Conservation (phyloP, 2,888 invertebrate genomes). For the Meteorus colon region DNA sequence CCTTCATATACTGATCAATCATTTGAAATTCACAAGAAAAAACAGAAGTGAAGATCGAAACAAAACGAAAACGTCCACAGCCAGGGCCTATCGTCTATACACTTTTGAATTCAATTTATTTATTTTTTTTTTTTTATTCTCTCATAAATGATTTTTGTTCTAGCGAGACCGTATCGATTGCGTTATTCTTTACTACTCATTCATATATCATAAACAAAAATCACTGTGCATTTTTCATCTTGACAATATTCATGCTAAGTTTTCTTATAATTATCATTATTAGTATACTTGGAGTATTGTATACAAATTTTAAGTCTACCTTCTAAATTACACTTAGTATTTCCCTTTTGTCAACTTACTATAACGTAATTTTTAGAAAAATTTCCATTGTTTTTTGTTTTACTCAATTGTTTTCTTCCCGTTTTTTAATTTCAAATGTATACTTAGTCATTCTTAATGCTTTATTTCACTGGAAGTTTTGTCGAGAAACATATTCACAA, state of each 20-base stretch:
- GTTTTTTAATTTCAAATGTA: slow-evolving; percentile 8
- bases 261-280: slow-evolving; percentile 63
- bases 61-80: slow-evolving; percentile 47
- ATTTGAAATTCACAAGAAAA: background rate
- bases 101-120: background rate
- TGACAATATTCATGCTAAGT: slow-evolving; percentile 39
- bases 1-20: slow-evolving; percentile 19
- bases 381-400: background rate
- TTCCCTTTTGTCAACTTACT: slow-evolving; percentile 34
- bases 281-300: slow-evolving; percentile 71
- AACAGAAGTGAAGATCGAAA: slow-evolving; percentile 24
- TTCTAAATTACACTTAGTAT: slow-evolving; percentile 46
- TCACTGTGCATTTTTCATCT: slow-evolving; percentile 49
- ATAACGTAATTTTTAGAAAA: slow-evolving; percentile 12
- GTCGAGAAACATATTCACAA: background rate
- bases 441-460: slow-evolving; percentile 19
- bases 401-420: background rate
- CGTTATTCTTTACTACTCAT: slow-evolving; percentile 8
- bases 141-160: slow-evolving; percentile 31
- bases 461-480: slow-evolving; percentile 11
- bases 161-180: slow-evolving; percentile 18
- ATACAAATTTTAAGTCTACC: slow-evolving; percentile 59
- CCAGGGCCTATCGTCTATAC: slow-evolving; percentile 39
- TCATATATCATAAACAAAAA: slow-evolving; percentile 39
- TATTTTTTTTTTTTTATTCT: slow-evolving; percentile 16